These are phyloP conservation scores for Neodiprion virginianus DNA, from an alignment of 1,140 invertebrate genomes.

Conservation along the genomic window DNA sequence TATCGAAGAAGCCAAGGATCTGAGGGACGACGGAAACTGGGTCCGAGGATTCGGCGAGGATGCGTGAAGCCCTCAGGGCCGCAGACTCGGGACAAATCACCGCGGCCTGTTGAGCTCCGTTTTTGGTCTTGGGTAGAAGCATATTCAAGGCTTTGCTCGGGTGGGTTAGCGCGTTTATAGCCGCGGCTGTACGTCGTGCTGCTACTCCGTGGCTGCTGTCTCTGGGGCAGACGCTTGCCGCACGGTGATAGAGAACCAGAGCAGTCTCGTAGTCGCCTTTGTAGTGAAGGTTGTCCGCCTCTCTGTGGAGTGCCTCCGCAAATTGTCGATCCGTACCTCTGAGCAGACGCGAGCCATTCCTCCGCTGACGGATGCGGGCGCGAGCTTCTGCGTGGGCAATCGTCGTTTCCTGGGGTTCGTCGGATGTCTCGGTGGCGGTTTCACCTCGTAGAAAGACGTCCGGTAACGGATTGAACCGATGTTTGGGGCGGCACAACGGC, in stretches of 20 bases:
- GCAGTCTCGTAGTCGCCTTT: slow-evolving; percentile 51
- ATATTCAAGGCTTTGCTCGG: slow-evolving; percentile 23
- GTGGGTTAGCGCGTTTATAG: slow-evolving; percentile 40
- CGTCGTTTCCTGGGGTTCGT: slow-evolving; percentile 16
- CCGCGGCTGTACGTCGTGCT: slow-evolving; percentile 31
- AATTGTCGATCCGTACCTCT: slow-evolving; percentile 27
- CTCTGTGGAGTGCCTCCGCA: slow-evolving; percentile 40
- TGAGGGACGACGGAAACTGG: slow-evolving; percentile 28
- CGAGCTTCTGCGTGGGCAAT: slow-evolving; percentile 16
- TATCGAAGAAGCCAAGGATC: slow-evolving; percentile 43
- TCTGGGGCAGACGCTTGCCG: slow-evolving; percentile 38
- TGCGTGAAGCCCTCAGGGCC: slow-evolving; percentile 20
- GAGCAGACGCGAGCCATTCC: not conserved
- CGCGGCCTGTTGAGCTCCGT: slow-evolving; percentile 19
- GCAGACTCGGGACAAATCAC: slow-evolving; percentile 29
- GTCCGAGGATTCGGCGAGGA: slow-evolving; percentile 26
- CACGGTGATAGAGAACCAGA: slow-evolving; percentile 49
- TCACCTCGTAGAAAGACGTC: not conserved
- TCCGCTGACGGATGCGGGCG: slow-evolving; percentile 9
- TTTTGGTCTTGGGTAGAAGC: slow-evolving; percentile 8
- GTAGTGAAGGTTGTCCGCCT: slow-evolving; percentile 43
- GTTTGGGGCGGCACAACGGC: not conserved
- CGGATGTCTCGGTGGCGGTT: not conserved
- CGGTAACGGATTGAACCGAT: not conserved
- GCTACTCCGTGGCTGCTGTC: slow-evolving; percentile 39